Percentiles rank a stretch among this genome's conserved stretches.
These are phyloP conservation scores for Drosophila tsacasi DNA, from an alignment of 1,140 invertebrate species.

Conservation along the genomic window DNA sequence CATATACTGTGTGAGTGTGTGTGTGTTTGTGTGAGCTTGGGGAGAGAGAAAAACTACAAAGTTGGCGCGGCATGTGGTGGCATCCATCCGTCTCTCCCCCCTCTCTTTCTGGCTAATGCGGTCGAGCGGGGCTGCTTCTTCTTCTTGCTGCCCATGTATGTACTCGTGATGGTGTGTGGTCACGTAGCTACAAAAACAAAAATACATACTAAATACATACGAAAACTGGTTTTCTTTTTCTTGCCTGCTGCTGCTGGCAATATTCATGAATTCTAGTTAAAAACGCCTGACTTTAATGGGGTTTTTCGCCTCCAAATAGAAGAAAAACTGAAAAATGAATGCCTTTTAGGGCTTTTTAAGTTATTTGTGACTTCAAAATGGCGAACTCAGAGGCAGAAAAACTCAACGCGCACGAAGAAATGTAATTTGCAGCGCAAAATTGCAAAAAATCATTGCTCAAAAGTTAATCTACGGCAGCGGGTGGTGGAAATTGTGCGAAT, in stretches of 20 bases:
- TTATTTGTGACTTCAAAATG: slow-evolving; percentile 21
- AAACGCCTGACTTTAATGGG: slow-evolving; percentile 63
- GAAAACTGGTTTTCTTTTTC: slow-evolving; percentile 67
- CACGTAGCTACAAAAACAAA: slow-evolving; percentile 69
- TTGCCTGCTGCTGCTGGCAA: slow-evolving; percentile 36
- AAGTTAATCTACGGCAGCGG: slow-evolving; percentile 8
- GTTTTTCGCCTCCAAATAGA: slow-evolving; percentile 48
- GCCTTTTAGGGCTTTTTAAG: neutral
- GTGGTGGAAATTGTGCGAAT: slow-evolving; percentile 9
- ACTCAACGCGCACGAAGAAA: slow-evolving; percentile 6
- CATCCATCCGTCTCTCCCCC: slow-evolving; percentile 44
- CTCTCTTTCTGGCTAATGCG: slow-evolving; percentile 54
- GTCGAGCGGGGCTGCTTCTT: slow-evolving; percentile 45
- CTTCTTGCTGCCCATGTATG: slow-evolving; percentile 11
- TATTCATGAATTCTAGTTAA: slow-evolving; percentile 71
- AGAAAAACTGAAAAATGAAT: slow-evolving; percentile 23
- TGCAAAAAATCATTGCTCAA: slow-evolving; percentile 3
- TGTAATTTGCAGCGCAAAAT: slow-evolving; percentile 4
- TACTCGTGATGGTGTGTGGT: slow-evolving; percentile 58
- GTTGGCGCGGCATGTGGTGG: slow-evolving; percentile 73
- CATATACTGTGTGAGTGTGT: slow-evolving; percentile 30
- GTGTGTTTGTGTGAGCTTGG: slow-evolving; percentile 19
- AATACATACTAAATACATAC: slow-evolving; percentile 34
- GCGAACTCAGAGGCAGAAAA: slow-evolving; percentile 1
- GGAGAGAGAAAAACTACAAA: slow-evolving; percentile 72